Evolutionary conservation across 2,113 vertebrate genomes (phyloP).

Genomic region (Anoplopoma fimbria): DNA sequence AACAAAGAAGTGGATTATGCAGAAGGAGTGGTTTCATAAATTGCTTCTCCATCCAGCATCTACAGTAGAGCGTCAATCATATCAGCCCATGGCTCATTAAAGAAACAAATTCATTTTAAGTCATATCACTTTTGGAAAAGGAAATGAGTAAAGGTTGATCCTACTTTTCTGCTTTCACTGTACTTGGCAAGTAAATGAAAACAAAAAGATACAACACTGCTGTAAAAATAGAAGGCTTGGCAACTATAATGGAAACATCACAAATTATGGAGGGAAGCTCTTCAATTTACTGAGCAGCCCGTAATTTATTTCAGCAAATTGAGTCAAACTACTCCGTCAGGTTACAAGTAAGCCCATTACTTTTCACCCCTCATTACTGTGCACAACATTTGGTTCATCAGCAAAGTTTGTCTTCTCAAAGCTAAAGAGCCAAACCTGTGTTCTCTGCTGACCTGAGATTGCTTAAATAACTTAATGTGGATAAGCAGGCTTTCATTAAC

Average conservation of each 20-base stretch:
- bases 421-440: background rate
- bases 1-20: slow-evolving; percentile 3
- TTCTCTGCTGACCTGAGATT: background rate
- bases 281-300: slow-evolving; percentile 45
- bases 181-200: slow-evolving; percentile 23
- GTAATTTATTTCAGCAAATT: slow-evolving; percentile 43
- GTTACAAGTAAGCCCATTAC: background rate
- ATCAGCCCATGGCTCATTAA: background rate
- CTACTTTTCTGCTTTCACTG: slow-evolving; percentile 43
- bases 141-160: slow-evolving; percentile 30
- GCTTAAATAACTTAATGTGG: background rate
- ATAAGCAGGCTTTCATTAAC: background rate
- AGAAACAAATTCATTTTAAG: background rate
- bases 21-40: background rate
- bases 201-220: slow-evolving; percentile 26
- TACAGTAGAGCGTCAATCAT: background rate
- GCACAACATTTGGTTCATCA: background rate
- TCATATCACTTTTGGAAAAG: background rate
- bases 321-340: background rate
- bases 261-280: slow-evolving; percentile 3
- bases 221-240: background rate
- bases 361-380: slow-evolving; percentile 17
- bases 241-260: slow-evolving; percentile 29
- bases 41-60: background rate
- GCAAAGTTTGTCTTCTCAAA: background rate